phyloP scores from a whole-genome alignment of 1,140 invertebrate species.

The Sipha flava region DNA sequence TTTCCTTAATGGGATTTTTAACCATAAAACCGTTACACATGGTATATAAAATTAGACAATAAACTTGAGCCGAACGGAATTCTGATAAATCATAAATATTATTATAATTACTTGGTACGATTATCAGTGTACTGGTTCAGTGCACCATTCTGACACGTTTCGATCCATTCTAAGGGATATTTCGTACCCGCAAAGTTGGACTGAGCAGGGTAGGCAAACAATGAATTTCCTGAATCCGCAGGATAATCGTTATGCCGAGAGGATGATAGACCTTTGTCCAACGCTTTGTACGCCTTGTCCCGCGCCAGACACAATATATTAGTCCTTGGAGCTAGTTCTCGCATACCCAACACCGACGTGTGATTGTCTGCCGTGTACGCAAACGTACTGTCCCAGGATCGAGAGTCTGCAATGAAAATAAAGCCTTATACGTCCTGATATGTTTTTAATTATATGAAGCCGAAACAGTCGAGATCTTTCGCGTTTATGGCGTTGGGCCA shows the following conservation, averaged over 20 bases:
- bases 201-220: slow-evolving; percentile 84
- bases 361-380: slow-evolving; percentile 85
- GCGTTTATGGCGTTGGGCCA: too few relatives aligned
- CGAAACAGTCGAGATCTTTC: too few relatives aligned
- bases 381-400: slow-evolving; percentile 45
- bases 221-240: slow-evolving; percentile 47
- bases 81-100: too few relatives aligned
- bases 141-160: slow-evolving; percentile 53
- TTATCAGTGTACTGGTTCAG: slow-evolving; percentile 44
- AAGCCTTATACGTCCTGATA: background rate
- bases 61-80: too few relatives aligned
- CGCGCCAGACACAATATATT: slow-evolving; percentile 46
- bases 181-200: slow-evolving; percentile 92
- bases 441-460: too few relatives aligned
- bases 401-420: background rate
- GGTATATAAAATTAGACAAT: too few relatives aligned
- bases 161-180: slow-evolving; percentile 69
- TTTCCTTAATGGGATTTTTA: too few relatives aligned
- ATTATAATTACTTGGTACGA: background rate
- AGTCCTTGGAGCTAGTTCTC: slow-evolving; percentile 52
- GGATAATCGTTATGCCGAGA: background rate
- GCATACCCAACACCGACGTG: slow-evolving; percentile 87
- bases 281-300: slow-evolving; percentile 36
- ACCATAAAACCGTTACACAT: too few relatives aligned
- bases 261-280: slow-evolving; percentile 18